Evolutionary conservation across 2,888 invertebrate genomes (phyloP).

Genomic region (Hymenopus coronatus): DNA sequence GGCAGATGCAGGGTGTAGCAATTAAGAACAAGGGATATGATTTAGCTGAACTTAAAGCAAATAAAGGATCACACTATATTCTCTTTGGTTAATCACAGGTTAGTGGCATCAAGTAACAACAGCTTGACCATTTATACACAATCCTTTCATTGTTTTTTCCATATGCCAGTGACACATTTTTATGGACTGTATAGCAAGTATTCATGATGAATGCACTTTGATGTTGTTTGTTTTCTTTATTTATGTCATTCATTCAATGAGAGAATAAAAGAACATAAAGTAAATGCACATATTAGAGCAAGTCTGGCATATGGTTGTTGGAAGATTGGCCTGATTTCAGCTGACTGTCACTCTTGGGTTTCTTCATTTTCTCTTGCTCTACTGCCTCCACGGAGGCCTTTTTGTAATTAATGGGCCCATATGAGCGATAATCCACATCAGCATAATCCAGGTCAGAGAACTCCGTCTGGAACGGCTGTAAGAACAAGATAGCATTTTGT

Average conservation of each 20-base stretch:
- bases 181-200: neutral
- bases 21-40: neutral
- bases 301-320: constrained; percentile 24
- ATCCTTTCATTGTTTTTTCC: neutral
- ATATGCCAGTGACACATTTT: neutral
- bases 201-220: neutral
- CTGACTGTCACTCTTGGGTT: constrained; percentile 19
- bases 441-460: constrained; percentile 82
- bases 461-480: constrained; percentile 77
- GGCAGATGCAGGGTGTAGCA: neutral
- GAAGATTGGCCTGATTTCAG: constrained; percentile 21
- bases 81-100: constrained; percentile 24
- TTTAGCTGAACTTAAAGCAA: constrained; percentile 8
- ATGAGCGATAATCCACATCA: constrained; percentile 84
- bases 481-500: constrained; percentile 30
- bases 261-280: neutral
- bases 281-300: constrained; percentile 32
- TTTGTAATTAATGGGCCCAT: constrained; percentile 90
- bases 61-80: constrained; percentile 15
- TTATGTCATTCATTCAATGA: neutral
- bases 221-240: neutral
- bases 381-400: constrained; percentile 80
- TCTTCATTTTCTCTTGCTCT: constrained; percentile 29
- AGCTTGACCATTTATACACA: neutral
- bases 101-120: constrained; percentile 16